phyloP scores from a whole-genome alignment of 2,797 vertebrate species.

The Pangasius sanitwongsei region DNA sequence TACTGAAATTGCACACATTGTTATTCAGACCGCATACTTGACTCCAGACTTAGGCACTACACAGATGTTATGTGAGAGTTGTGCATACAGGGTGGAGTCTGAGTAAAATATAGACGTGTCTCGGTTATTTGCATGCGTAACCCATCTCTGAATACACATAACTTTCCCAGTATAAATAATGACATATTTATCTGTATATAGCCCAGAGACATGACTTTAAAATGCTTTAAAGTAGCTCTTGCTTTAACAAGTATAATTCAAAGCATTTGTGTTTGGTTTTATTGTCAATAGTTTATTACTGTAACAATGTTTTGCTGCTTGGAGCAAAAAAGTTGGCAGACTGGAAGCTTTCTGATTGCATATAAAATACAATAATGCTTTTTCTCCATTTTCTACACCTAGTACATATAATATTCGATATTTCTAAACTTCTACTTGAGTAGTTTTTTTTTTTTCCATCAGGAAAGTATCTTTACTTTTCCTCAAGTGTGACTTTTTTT shows the following conservation, averaged over 20 bases:
- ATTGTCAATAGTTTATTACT: neutral
- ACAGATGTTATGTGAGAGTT: neutral
- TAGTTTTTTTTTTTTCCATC: neutral
- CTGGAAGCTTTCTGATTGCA: neutral
- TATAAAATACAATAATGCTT: neutral
- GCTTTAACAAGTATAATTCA: neutral
- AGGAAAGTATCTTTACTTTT: neutral
- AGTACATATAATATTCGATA: no score
- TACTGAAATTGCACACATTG: neutral
- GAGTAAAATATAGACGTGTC: no score
- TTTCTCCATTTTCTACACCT: neutral
- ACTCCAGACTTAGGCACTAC: no score
- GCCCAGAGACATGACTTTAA: neutral
- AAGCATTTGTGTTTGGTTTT: neutral
- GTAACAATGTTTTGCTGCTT: neutral
- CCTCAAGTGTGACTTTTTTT: neutral
- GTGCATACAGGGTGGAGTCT: neutral
- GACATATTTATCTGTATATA: neutral
- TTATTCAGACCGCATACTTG: neutral
- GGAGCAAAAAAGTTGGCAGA: neutral
- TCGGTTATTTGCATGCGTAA: neutral
- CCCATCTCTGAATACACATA: neutral
- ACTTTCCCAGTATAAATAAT: neutral
- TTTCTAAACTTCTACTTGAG: neutral
- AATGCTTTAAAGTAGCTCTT: neutral